Evolutionary conservation across 2,888 invertebrate species (phyloP), one percentile per base, ranked within the genome.

Genomic region (Apotomis turbidana): DNA sequence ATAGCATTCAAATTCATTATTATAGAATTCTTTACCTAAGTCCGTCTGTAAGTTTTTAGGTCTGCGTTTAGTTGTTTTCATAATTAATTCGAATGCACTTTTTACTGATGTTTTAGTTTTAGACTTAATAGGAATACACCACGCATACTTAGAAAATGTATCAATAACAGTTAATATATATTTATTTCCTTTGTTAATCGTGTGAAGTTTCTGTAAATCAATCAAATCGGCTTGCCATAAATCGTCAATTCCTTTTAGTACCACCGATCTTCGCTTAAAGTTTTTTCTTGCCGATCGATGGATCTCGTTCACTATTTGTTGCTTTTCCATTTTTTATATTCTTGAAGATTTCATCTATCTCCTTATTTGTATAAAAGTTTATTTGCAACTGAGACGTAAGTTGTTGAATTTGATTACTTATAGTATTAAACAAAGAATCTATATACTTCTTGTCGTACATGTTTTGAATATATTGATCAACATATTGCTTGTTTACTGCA

Each of bases 171-270:
- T 41, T 41, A 41, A 41, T 6, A 41, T 41, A 41, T 41, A 6
- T 41, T 41, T n/a, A 52, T n/a, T 41, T 13, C 59, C 59, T 12
- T 59, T 12, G 38, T 59, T 59, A 41, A n/a, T 9, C 1, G 5
- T 41, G 3, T 41, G 12, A 12, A 38, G 4, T 38, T 59, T 59
- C 9, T 59, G 59, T 59, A 59, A 59, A 10, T 38, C 59, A 41
- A 59, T 60, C 44, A 60, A 44, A 60, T 13, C 15, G 3, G 59
- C 59, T 59, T 59, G 59, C 59, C 59, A 59, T 44, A 59, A 59
- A 59, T 44, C 59, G 41, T 59, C 44, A 59, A 44, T 59, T 59
- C 59, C 59, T 59, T 59, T 44, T 59, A 59, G n/a, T 59, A 44
- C 3, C 46, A 60, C 59, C 5, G 13, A 6, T 3, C 59, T 3